Evolutionary conservation across 2,113 vertebrate genomes (phyloP).

Genomic region (Oceanites oceanicus): DNA sequence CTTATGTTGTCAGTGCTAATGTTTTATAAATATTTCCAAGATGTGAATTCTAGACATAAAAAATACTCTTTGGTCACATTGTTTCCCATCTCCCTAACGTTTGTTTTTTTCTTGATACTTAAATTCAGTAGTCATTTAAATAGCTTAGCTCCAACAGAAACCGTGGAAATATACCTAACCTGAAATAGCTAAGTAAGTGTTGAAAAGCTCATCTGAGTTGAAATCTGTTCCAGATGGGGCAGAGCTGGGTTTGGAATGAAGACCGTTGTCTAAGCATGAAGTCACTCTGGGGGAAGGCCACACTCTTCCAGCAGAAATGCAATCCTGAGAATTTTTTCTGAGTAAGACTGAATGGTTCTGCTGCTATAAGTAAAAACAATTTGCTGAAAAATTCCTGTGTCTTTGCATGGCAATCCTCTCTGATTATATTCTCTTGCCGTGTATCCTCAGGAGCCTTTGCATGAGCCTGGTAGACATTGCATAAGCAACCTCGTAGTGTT

Average conservation of each 20-base stretch:
- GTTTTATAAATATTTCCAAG: neutral
- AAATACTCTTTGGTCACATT: neutral
- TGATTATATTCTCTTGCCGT: neutral
- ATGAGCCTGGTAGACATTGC: accelerated
- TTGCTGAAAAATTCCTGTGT: neutral
- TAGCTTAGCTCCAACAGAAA: neutral
- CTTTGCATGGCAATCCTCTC: neutral
- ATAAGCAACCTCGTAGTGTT: neutral
- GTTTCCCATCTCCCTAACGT: neutral
- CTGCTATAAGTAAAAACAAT: neutral
- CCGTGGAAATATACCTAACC: neutral
- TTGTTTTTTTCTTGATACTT: neutral
- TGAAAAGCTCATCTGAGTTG: neutral
- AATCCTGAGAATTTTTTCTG: neutral
- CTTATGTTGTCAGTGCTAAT: neutral
- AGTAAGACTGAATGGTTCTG: neutral
- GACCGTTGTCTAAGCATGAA: neutral
- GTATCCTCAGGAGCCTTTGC: neutral
- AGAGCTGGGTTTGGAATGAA: neutral
- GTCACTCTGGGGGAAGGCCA: neutral
- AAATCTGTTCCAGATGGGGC: neutral
- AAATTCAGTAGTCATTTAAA: neutral
- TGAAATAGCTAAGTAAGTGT: neutral
- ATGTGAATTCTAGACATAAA: neutral
- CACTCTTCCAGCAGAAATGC: neutral